Evolutionary conservation across 2,888 invertebrate species (phyloP).

Genomic region (Lithophane socia): DNA sequence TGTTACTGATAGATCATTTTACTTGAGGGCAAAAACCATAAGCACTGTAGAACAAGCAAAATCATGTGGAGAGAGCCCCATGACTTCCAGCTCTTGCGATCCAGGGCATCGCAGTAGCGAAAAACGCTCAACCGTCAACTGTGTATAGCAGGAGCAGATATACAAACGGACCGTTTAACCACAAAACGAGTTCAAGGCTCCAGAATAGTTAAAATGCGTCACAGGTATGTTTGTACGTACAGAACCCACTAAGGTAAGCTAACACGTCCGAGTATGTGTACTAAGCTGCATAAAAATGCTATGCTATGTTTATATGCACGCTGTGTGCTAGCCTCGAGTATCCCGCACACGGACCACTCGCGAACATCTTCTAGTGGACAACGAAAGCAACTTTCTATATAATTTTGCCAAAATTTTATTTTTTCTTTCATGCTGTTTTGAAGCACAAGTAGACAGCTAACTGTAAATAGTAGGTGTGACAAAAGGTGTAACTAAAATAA

Average conservation of each 20-base stretch:
- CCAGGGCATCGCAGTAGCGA: background rate
- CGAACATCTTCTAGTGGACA: background rate
- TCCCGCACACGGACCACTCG: conserved; percentile 15
- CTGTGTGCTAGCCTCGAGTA: background rate
- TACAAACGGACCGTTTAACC: too few species aligned
- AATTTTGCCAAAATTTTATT: background rate
- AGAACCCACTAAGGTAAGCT: conserved; percentile 42
- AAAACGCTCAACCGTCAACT: too few species aligned
- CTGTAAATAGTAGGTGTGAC: too few species aligned
- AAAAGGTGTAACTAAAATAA: too few species aligned
- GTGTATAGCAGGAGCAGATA: background rate
- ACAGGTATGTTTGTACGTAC: conserved; percentile 7
- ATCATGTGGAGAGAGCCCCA: background rate
- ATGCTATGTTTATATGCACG: background rate
- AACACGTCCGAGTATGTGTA: conserved; percentile 39
- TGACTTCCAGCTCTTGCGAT: background rate
- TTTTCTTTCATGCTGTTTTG: background rate
- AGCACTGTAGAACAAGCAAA: too few species aligned
- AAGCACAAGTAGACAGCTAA: background rate
- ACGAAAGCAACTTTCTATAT: background rate
- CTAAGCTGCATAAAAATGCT: conserved; percentile 35
- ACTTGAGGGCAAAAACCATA: background rate
- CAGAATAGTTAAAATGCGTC: conserved; percentile 37
- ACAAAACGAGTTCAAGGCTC: conserved; percentile 18
- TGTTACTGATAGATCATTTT: background rate